Percentiles rank a stretch among this genome's conserved stretches.
These are phyloP conservation scores for Sphenopsis melanotis DNA, from an alignment of 2,797 vertebrate species.

Conservation along the genomic window DNA sequence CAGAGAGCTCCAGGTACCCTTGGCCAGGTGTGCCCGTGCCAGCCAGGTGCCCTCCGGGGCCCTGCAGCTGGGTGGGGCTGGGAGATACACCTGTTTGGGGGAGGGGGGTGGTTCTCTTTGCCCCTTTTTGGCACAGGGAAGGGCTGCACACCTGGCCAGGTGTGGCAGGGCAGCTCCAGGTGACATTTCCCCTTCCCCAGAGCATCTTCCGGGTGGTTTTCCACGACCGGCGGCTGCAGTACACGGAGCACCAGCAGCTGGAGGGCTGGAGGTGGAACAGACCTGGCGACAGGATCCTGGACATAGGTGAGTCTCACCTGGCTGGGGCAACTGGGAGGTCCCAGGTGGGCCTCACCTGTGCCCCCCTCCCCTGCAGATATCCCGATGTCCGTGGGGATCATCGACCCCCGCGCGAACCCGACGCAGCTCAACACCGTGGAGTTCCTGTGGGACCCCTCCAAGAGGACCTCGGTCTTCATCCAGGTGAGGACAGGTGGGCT, in stretches of 20 bases:
- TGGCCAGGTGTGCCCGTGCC: not conserved
- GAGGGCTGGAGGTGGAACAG: slow-evolving; percentile 97
- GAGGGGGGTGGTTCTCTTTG: not conserved
- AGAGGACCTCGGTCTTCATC: slow-evolving; percentile 96
- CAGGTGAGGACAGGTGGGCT: slow-evolving; percentile 76
- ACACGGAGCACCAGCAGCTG: slow-evolving; percentile 95
- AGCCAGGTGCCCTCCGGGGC: fast-evolving
- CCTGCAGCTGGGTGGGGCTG: not conserved
- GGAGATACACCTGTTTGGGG: not conserved
- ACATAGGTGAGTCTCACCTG: slow-evolving; percentile 82
- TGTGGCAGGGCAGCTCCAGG: not conserved
- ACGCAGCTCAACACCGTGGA: slow-evolving; percentile 97
- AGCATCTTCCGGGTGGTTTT: slow-evolving; percentile 97
- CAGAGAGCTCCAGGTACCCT: fast-evolving
- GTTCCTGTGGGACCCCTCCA: slow-evolving; percentile 95
- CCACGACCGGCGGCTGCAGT: slow-evolving; percentile 92
- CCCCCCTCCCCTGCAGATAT: slow-evolving; percentile 78
- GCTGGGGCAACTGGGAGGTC: not conserved
- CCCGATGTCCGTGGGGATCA: slow-evolving; percentile 95
- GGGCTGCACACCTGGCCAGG: fast-evolving
- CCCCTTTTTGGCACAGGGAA: not conserved
- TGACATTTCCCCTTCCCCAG: slow-evolving; percentile 42
- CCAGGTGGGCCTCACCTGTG: not conserved
- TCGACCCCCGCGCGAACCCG: slow-evolving; percentile 93
- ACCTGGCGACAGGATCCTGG: slow-evolving; percentile 92